Percentiles rank a stretch among this genome's conserved stretches.
phyloP scores from a whole-genome alignment of 64 coral and sea anemone species.

The Astreopora myriophthalma region DNA sequence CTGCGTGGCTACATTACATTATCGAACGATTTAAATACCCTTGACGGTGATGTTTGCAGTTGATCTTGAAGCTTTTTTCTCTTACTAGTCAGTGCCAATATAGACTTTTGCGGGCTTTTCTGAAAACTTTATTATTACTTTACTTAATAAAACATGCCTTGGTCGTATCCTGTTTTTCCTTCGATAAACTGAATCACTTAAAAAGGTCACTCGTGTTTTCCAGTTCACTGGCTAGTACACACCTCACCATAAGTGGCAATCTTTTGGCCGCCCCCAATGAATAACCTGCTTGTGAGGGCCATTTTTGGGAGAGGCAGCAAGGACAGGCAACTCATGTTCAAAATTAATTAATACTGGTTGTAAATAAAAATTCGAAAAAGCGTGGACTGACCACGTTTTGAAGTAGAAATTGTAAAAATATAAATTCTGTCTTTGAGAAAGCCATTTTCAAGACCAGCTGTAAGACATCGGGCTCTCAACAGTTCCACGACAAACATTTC shows the following conservation, averaged over 20 bases:
- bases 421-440: background rate
- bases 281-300: no score
- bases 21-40: background rate
- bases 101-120: background rate
- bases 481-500: background rate
- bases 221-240: background rate
- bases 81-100: background rate
- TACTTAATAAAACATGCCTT: background rate
- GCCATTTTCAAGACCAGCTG: background rate
- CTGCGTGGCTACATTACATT: no score
- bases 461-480: background rate
- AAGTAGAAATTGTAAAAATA: constrained; percentile 36
- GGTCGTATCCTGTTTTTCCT: background rate
- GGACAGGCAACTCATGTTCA: background rate
- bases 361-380: background rate
- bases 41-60: background rate
- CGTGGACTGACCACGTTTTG: background rate
- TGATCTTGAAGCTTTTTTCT: background rate
- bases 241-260: no score
- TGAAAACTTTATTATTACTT: no score
- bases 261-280: no score
- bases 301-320: background rate
- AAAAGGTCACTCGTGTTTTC: background rate
- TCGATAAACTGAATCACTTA: background rate
- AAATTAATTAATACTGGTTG: constrained; percentile 27